Conservation (phyloP, 2,113 vertebrate species). For the Gasterosteus aculeatus region DNA sequence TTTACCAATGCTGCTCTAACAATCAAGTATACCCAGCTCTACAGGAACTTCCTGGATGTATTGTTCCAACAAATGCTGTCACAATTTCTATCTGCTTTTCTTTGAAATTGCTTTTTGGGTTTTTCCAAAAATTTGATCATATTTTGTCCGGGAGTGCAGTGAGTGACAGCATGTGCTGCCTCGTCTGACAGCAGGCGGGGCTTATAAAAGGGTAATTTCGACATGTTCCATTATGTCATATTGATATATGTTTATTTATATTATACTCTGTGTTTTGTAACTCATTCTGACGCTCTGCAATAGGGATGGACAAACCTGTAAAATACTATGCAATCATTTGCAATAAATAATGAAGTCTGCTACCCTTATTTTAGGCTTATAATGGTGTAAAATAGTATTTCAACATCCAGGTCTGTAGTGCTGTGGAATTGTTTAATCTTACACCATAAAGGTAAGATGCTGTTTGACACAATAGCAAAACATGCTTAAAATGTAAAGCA, state of each 20-base stretch:
- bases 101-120: background rate
- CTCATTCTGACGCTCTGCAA: background rate
- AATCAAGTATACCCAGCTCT: background rate
- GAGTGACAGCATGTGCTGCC: too few relatives aligned
- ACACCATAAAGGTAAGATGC: background rate
- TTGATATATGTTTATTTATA: background rate
- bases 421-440: background rate
- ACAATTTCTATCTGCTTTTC: background rate
- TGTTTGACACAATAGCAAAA: background rate
- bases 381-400: constrained; percentile 17
- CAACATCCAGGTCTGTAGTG: background rate
- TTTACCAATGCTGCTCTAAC: background rate
- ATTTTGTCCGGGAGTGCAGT: too few relatives aligned
- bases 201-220: too few relatives aligned
- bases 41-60: background rate
- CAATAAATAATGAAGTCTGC: constrained; percentile 26
- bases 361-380: background rate
- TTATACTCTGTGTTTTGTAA: background rate
- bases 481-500: background rate
- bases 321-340: constrained; percentile 34
- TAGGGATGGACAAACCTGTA: constrained; percentile 28
- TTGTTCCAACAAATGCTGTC: background rate
- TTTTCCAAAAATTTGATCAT: too few relatives aligned
- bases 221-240: background rate
- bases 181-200: too few relatives aligned